phyloP scores from a whole-genome alignment of 2,797 vertebrate species.

The Nasua narica region DNA sequence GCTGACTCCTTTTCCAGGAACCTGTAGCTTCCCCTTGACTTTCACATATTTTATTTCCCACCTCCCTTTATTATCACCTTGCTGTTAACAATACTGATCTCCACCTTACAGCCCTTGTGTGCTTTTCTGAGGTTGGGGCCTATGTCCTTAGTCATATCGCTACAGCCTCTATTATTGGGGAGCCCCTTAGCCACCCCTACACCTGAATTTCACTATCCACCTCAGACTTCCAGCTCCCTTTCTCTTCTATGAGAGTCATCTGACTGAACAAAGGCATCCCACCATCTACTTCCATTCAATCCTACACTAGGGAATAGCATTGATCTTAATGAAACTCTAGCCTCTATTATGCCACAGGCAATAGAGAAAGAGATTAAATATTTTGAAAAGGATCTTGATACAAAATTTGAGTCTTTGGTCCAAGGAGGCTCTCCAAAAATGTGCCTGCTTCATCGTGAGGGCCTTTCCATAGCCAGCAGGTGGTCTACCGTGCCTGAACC shows the following conservation, averaged over 20 bases:
- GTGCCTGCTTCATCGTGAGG: not conserved
- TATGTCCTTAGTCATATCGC: not conserved
- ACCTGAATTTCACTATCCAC: not conserved
- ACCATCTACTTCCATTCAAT: not conserved
- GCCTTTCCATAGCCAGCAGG: not conserved
- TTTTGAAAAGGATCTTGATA: not conserved
- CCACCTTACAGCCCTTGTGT: accelerated
- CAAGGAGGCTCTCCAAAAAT: not conserved
- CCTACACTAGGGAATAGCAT: not conserved
- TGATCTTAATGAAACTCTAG: not conserved
- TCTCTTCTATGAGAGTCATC: not conserved
- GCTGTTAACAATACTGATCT: not conserved
- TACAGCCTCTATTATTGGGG: not conserved
- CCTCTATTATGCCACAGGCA: not conserved
- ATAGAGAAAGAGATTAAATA: not conserved
- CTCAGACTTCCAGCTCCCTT: not conserved
- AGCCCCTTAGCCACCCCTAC: not conserved
- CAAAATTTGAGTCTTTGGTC: not conserved
- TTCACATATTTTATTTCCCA: not conserved
- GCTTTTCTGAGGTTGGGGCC: not conserved
- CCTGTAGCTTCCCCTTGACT: not conserved
- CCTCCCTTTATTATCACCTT: not conserved
- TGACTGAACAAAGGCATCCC: not conserved
- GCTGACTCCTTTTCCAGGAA: not conserved
- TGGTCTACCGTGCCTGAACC: not conserved